These are phyloP conservation scores for Nibea coibor DNA, from an alignment of 2,113 vertebrate species.

Conservation along the genomic window DNA sequence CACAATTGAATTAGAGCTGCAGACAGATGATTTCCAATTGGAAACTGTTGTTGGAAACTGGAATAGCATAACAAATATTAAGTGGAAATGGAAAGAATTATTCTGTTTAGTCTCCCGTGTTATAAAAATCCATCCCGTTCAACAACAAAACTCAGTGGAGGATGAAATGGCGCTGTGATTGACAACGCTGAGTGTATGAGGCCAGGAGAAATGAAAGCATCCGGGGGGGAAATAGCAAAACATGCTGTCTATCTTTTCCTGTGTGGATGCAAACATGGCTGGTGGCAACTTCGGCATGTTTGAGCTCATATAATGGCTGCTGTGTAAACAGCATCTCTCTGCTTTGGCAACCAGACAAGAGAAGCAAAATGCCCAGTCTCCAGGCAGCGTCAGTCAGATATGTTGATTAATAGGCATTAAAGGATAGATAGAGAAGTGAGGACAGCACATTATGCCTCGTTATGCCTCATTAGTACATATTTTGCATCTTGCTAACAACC, in stretches of 20 bases:
- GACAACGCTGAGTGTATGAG: not conserved
- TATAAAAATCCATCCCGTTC: not conserved
- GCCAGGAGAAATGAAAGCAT: not conserved
- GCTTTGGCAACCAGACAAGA: constrained; percentile 44
- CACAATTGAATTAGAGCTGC: too few relatives aligned
- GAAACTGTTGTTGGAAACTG: constrained; percentile 8
- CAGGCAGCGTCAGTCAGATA: not conserved
- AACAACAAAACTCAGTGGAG: not conserved
- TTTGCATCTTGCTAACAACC: not conserved
- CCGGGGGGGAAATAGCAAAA: not conserved
- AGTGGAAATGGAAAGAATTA: not conserved
- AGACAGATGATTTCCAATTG: not conserved
- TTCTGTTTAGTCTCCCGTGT: not conserved
- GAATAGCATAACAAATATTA: not conserved
- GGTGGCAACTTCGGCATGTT: constrained; percentile 22
- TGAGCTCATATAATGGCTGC: constrained; percentile 38
- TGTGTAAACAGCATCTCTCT: constrained; percentile 40
- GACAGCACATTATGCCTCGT: not conserved
- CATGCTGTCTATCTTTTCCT: not conserved
- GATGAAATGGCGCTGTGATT: not conserved
- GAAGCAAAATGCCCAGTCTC: not conserved
- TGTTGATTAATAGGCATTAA: constrained; percentile 9
- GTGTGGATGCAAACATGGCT: not conserved
- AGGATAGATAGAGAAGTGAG: not conserved
- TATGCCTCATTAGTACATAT: not conserved